Percentiles rank a stretch among this genome's conserved stretches.
Conservation (phyloP, 2,888 invertebrate genomes). For the Latrodectus elegans region DNA sequence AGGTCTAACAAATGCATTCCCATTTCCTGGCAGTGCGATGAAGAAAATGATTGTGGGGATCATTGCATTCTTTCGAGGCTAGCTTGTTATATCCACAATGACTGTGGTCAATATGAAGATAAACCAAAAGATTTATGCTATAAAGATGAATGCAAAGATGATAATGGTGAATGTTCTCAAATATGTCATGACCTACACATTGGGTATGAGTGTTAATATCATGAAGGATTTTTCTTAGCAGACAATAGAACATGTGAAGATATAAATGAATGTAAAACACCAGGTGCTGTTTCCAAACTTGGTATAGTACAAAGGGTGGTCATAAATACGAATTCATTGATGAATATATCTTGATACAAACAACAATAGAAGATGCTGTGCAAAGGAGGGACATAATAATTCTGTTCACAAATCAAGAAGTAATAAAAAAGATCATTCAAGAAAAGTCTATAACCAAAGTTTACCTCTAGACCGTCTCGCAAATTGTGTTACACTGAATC, state of each 20-base stretch:
- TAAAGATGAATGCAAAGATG: conserved; percentile 73
- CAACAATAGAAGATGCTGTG: conserved; percentile 79
- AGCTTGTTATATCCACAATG: conserved; percentile 88
- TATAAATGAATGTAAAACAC: conserved; percentile 91
- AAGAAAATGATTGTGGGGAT: conserved; percentile 80
- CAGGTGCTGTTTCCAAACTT: conserved; percentile 95
- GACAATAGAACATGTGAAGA: conserved; percentile 89
- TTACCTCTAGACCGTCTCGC: no score
- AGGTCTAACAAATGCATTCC: conserved; percentile 69
- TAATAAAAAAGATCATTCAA: conserved; percentile 87
- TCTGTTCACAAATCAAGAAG: conserved; percentile 89
- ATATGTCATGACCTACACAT: conserved; percentile 87
- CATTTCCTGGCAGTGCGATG: conserved; percentile 66
- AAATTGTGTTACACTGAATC: no score
- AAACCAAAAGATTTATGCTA: conserved; percentile 86
- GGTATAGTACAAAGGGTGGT: conserved; percentile 91
- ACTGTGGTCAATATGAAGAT: conserved; percentile 92
- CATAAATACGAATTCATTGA: conserved; percentile 93
- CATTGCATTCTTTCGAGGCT: conserved; percentile 86
- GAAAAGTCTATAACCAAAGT: no score
- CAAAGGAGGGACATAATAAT: conserved; percentile 87
- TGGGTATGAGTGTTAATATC: conserved; percentile 86
- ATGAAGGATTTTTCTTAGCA: conserved; percentile 84
- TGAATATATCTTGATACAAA: conserved; percentile 91
- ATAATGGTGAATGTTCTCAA: conserved; percentile 92